phyloP scores from a whole-genome alignment of 2,888 invertebrate genomes.

The Nemotelus pantherinus region DNA sequence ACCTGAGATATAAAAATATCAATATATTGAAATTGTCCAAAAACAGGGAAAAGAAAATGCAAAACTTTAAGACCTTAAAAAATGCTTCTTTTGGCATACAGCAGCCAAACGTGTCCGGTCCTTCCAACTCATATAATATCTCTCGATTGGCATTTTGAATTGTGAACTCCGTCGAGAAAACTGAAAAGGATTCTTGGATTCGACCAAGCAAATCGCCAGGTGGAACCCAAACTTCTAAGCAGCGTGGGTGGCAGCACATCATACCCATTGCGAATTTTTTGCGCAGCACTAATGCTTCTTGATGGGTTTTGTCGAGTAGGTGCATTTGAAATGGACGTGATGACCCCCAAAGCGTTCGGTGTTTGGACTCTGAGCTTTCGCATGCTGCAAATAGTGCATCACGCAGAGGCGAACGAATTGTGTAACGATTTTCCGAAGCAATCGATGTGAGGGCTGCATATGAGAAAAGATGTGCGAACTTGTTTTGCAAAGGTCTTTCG shows the following conservation, averaged over 20 bases:
- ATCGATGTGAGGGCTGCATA: constrained; percentile 62
- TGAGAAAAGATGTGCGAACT: not conserved
- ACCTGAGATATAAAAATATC: constrained; percentile 59
- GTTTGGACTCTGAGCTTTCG: constrained; percentile 71
- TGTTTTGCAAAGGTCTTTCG: not conserved
- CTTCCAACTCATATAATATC: constrained; percentile 76
- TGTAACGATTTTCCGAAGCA: constrained; percentile 78
- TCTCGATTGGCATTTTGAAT: constrained; percentile 73
- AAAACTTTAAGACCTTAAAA: constrained; percentile 66
- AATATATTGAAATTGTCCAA: not conserved
- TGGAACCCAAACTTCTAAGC: constrained; percentile 77
- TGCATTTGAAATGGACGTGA: constrained; percentile 79
- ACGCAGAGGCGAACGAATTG: constrained; percentile 75
- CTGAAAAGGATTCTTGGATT: constrained; percentile 75
- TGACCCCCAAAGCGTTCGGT: constrained; percentile 76
- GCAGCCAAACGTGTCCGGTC: constrained; percentile 71
- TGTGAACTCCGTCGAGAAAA: constrained; percentile 74
- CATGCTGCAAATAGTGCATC: constrained; percentile 80
- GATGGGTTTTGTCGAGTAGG: constrained; percentile 82
- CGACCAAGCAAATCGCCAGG: constrained; percentile 77
- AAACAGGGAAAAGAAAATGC: not conserved
- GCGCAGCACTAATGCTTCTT: constrained; percentile 80
- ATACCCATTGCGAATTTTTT: constrained; percentile 76
- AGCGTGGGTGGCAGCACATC: constrained; percentile 74
- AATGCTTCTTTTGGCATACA: constrained; percentile 71